Conservation (phyloP, 2,888 invertebrate genomes). For the Acanthosoma haemorrhoidale region DNA sequence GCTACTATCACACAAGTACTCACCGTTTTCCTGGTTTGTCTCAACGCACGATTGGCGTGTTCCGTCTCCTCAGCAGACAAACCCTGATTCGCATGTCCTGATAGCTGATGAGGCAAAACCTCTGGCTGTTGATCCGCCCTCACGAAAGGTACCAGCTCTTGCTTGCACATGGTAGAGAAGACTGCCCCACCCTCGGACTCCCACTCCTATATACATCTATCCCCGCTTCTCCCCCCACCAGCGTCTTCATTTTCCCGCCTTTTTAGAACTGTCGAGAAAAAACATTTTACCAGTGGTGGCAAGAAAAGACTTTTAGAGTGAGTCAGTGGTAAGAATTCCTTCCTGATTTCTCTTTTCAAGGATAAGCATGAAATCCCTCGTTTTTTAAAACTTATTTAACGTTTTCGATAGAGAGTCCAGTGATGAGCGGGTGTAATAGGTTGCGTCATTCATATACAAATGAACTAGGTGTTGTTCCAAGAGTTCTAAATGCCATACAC, state of each 20-base stretch:
- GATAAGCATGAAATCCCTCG: too few relatives aligned
- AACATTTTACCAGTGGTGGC: neutral
- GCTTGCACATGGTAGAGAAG: neutral
- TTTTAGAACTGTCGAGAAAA: neutral
- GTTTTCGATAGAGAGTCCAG: too few relatives aligned
- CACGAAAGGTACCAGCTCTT: neutral
- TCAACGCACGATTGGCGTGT: neutral
- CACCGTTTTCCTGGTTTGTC: neutral
- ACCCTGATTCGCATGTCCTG: neutral
- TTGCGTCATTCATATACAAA: too few relatives aligned
- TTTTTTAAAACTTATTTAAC: too few relatives aligned
- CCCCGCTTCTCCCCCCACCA: slow-evolving; percentile 3
- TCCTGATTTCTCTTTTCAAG: too few relatives aligned
- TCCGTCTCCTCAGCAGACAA: neutral
- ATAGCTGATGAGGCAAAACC: neutral
- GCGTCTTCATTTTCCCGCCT: neutral
- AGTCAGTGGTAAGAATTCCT: neutral
- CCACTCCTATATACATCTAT: neutral
- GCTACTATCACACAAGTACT: too few relatives aligned
- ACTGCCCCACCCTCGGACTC: neutral
- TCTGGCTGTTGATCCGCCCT: neutral
- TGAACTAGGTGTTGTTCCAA: too few relatives aligned
- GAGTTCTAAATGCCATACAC: too few relatives aligned
- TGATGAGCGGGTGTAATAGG: too few relatives aligned
- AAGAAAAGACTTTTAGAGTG: too few relatives aligned